Evolutionary conservation across 2,888 invertebrate genomes (phyloP).

Genomic region (Lydus trimaculatus): DNA sequence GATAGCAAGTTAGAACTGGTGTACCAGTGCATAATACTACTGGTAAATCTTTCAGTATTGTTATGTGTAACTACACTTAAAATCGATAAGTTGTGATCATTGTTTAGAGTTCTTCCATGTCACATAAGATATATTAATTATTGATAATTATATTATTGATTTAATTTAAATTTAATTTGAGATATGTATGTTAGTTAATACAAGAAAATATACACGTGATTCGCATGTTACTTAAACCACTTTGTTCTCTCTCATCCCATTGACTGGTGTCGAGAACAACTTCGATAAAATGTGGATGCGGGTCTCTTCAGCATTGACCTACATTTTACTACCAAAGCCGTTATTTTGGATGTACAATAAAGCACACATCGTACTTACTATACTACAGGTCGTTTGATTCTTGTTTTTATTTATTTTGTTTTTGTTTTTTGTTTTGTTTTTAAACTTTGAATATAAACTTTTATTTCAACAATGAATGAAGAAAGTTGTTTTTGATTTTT

Average conservation of each 20-base stretch:
- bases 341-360: constrained; percentile 38
- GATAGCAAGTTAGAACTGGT: no score
- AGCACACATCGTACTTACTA: constrained; percentile 8
- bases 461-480: not conserved
- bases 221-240: constrained; percentile 37
- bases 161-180: not conserved
- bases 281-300: constrained; percentile 45
- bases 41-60: no score
- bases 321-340: constrained; percentile 47
- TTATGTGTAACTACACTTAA: no score
- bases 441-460: constrained; percentile 1
- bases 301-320: constrained; percentile 50
- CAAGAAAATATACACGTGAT: constrained; percentile 27
- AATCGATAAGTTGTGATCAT: no score
- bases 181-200: not conserved
- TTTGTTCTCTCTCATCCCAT: constrained; percentile 38
- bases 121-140: not conserved
- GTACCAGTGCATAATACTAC: no score
- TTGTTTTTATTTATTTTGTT: not conserved
- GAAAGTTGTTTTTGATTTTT: constrained; percentile 2
- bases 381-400: constrained; percentile 11
- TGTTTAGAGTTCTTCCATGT: not conserved
- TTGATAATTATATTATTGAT: not conserved
- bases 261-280: constrained; percentile 40
- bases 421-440: not conserved